A percentile compares a stretch with the other conserved stretches of the same genome.
These are phyloP conservation scores for Arion vulgaris DNA, from an alignment of 1,140 invertebrate species.

Conservation along the genomic window DNA sequence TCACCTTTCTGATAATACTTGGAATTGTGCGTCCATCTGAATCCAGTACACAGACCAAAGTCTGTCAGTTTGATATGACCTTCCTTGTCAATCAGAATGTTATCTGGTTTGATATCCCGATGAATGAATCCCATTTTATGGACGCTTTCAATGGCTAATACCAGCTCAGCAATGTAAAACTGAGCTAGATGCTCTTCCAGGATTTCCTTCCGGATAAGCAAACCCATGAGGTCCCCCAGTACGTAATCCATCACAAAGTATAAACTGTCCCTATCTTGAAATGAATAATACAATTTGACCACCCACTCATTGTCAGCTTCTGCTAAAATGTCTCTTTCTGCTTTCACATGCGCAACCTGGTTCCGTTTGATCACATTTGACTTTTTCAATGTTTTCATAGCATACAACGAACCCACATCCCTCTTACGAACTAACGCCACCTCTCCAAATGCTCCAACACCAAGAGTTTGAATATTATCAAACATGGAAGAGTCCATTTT, in stretches of 20 bases:
- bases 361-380: slow-evolving; percentile 96
- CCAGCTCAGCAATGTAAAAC: slow-evolving; percentile 98
- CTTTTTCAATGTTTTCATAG: slow-evolving; percentile 98
- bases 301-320: slow-evolving; percentile 99
- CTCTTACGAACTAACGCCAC: slow-evolving; percentile 95
- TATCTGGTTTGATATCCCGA: slow-evolving; percentile 87
- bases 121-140: slow-evolving; percentile 99
- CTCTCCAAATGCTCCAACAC: slow-evolving; percentile 98
- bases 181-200: slow-evolving; percentile 88
- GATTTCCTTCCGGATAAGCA: slow-evolving; percentile 87
- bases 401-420: slow-evolving; percentile 96
- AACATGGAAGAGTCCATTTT: slow-evolving; percentile 99
- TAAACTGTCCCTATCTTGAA: slow-evolving; percentile 92
- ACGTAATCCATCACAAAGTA: slow-evolving; percentile 99
- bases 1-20: slow-evolving; percentile 97
- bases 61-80: slow-evolving; percentile 99
- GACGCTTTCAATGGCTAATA: slow-evolving; percentile 98
- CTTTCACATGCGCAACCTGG: slow-evolving; percentile 98
- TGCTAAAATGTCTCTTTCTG: slow-evolving; percentile 97
- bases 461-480: slow-evolving; percentile 87
- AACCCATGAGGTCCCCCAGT: slow-evolving; percentile 98
- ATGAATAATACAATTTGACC: slow-evolving; percentile 98
- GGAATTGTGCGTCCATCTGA: slow-evolving; percentile 99
- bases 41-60: slow-evolving; percentile 98
- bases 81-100: slow-evolving; percentile 97